A percentile compares a stretch with the other conserved stretches of the same genome.
These are phyloP conservation scores for Pantala flavescens DNA, from an alignment of 1,140 invertebrate species.

Conservation along the genomic window DNA sequence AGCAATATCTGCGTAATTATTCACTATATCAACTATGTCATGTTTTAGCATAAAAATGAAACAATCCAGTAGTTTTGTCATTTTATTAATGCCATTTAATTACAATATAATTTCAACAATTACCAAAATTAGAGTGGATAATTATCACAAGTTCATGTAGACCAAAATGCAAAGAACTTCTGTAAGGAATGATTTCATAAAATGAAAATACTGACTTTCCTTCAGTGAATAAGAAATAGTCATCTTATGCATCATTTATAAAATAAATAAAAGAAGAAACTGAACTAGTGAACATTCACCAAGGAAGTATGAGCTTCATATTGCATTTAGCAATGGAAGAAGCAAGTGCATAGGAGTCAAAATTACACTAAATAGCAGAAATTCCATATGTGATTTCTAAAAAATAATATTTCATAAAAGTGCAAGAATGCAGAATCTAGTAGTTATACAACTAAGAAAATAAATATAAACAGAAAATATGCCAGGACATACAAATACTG, in stretches of 20 bases:
- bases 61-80: background rate
- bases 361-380: background rate
- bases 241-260: background rate
- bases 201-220: background rate
- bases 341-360: background rate
- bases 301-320: background rate
- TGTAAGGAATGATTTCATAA: background rate
- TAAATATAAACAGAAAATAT: background rate
- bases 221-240: background rate
- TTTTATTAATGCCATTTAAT: conserved; percentile 1
- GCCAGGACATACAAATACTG: background rate
- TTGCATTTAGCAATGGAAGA: background rate
- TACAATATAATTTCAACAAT: background rate
- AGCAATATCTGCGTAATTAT: no score
- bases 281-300: background rate
- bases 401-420: background rate
- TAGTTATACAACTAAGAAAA: background rate
- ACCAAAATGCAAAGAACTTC: background rate
- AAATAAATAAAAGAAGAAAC: background rate
- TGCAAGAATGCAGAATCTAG: background rate
- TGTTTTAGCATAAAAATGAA: no score
- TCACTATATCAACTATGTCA: no score
- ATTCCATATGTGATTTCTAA: background rate
- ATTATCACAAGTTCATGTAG: background rate
- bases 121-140: background rate